A percentile compares a stretch with the other conserved stretches of the same genome.
Evolutionary conservation across 1,140 invertebrate genomes (phyloP).

Genomic region (Amphibalanus amphitrite): DNA sequence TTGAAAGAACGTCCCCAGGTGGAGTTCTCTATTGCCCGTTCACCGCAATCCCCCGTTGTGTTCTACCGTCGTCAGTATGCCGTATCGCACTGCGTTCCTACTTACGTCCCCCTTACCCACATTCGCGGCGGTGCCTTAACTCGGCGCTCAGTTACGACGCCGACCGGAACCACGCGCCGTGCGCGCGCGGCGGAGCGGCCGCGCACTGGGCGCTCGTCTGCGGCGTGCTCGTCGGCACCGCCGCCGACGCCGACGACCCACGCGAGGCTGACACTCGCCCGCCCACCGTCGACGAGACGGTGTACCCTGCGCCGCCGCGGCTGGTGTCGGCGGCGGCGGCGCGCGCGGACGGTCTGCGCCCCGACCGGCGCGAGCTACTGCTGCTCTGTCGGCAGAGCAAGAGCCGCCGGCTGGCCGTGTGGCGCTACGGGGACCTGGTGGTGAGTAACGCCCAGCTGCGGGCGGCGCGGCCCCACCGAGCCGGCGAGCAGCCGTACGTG

Average conservation of each 20-base stretch:
- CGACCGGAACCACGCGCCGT: background rate
- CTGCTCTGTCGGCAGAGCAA: slow-evolving; percentile 5
- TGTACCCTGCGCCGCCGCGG: background rate
- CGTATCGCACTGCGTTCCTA: too few species aligned
- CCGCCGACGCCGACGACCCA: background rate
- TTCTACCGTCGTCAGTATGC: too few species aligned
- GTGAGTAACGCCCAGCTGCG: background rate
- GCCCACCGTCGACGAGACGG: background rate
- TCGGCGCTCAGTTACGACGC: background rate
- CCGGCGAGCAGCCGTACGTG: background rate
- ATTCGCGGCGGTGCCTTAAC: too few species aligned
- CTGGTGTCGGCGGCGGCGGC: background rate
- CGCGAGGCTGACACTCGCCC: background rate
- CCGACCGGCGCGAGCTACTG: background rate
- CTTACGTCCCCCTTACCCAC: too few species aligned
- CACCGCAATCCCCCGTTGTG: too few species aligned
- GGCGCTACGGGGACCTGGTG: background rate
- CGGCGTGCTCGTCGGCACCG: background rate
- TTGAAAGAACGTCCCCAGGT: too few species aligned
- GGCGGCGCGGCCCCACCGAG: background rate
- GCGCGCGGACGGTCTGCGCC: background rate
- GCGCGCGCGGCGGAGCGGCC: background rate
- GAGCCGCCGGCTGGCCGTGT: background rate
- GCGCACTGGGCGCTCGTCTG: slow-evolving; percentile 3
- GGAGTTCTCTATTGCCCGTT: too few species aligned